These are phyloP conservation scores for Troides aeacus DNA, from an alignment of 2,888 invertebrate species.

Conservation along the genomic window DNA sequence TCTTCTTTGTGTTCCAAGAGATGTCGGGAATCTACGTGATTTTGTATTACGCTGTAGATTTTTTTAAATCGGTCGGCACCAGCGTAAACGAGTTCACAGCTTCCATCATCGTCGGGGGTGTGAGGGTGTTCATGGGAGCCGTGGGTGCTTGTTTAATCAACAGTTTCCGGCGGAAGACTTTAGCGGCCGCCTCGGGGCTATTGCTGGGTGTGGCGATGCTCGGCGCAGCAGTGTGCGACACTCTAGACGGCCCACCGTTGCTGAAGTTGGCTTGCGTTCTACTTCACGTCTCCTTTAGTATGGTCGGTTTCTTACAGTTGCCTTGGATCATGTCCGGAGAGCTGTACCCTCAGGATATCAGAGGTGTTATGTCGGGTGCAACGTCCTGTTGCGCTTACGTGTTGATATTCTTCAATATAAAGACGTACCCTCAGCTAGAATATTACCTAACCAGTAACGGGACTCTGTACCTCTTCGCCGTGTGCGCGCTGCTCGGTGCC, in stretches of 20 bases:
- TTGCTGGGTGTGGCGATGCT: constrained; percentile 83
- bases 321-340: constrained; percentile 89
- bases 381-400: constrained; percentile 85
- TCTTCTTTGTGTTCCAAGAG: constrained; percentile 85
- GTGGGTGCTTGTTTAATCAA: constrained; percentile 84
- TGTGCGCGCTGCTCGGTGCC: constrained; percentile 81
- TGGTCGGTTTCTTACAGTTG: constrained; percentile 86
- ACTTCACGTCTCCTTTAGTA: constrained; percentile 85
- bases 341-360: constrained; percentile 83
- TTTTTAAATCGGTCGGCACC: constrained; percentile 84
- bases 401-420: constrained; percentile 85
- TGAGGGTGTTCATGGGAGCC: constrained; percentile 83
- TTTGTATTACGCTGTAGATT: constrained; percentile 85
- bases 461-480: constrained; percentile 82
- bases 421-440: constrained; percentile 84
- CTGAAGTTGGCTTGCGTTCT: constrained; percentile 81
- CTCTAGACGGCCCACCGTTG: constrained; percentile 74
- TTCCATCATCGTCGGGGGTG: constrained; percentile 84
- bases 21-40: constrained; percentile 87
- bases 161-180: constrained; percentile 80
- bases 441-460: constrained; percentile 80
- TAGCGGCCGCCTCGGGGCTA: constrained; percentile 83
- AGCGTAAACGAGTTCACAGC: constrained; percentile 83
- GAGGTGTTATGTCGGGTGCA: constrained; percentile 85
- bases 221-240: constrained; percentile 81